Evolutionary conservation across 2,797 vertebrate genomes (phyloP).

Genomic region (Coreius guichenoti): DNA sequence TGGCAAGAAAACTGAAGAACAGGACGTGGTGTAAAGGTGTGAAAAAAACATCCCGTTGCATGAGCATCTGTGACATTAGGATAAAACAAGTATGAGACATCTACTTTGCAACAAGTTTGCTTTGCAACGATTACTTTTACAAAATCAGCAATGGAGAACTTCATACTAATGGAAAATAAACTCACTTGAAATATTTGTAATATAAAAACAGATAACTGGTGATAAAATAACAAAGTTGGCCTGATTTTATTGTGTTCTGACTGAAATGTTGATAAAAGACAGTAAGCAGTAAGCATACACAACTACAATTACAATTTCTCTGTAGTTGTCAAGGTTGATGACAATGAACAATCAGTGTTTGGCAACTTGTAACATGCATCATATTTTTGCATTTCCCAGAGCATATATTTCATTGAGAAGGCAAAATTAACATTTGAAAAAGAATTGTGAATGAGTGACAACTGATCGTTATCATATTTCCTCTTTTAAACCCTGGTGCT

Average conservation of each 20-base stretch:
- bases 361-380: background rate
- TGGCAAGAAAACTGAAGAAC: conserved; percentile 23
- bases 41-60: conserved; percentile 57
- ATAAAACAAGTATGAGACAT: background rate
- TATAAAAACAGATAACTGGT: background rate
- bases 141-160: background rate
- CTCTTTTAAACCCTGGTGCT: conserved; percentile 17
- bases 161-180: background rate
- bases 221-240: background rate
- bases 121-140: background rate
- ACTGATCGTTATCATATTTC: conserved; percentile 54
- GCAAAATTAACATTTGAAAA: background rate
- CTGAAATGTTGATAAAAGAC: background rate
- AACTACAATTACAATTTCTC: background rate
- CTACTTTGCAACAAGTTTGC: background rate
- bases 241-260: background rate
- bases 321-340: background rate
- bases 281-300: background rate
- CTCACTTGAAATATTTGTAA: background rate
- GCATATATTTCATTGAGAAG: conserved; percentile 30
- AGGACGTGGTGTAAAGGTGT: conserved; percentile 64
- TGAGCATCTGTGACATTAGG: background rate
- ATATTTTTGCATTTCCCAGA: background rate
- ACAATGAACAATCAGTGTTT: background rate
- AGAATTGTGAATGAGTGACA: conserved; percentile 47